Evolutionary conservation across 2,113 vertebrate species (phyloP), one percentile per base, ranked within the genome.

Genomic region (Engystomops pustulosus): DNA sequence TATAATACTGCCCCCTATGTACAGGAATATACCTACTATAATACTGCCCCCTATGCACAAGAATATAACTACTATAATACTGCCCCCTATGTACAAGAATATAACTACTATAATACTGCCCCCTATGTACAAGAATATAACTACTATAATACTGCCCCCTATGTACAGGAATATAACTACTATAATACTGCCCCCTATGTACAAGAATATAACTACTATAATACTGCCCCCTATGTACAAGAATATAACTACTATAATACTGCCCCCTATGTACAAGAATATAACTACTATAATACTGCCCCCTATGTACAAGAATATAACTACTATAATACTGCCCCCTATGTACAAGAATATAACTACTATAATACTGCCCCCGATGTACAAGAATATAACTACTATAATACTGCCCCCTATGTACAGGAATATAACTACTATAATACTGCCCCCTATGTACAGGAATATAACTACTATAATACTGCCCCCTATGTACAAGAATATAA

Each of bases 201-300:
- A 32, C 60, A 65, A 18, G 27, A 65, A 17, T 65, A 65, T 65
- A 32, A 65, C 60, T 32, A 65, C 60, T 65, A 65, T 65, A 32
- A 65, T 60, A 60, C 55, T 60, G 23, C 55, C 14, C 55, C 23
- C n/a, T 60, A 25, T 60, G 15, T 60, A 60, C 55, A 60, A 27
- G 55, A 60, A 60, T 60, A 60, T 60, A 60, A 25, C 53, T 55
- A 55, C 53, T 55, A 55, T 55, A 55, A 55, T 55, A 55, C 53
- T 55, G 3, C 53, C 23, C n/a, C 53, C n/a, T 27, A 60, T 60
- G 11, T 60, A 60, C 55, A 60, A 14, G 55, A 60, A 25, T 60
- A 60, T 60, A 60, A 60, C 55, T 60, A 60, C 55, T 27, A 60
- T 60, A 60, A 60, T 60, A 60, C 55, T 60, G 3, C 55, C 14